Conservation (phyloP, 2,888 invertebrate species). For the Caradrina kadenii region DNA sequence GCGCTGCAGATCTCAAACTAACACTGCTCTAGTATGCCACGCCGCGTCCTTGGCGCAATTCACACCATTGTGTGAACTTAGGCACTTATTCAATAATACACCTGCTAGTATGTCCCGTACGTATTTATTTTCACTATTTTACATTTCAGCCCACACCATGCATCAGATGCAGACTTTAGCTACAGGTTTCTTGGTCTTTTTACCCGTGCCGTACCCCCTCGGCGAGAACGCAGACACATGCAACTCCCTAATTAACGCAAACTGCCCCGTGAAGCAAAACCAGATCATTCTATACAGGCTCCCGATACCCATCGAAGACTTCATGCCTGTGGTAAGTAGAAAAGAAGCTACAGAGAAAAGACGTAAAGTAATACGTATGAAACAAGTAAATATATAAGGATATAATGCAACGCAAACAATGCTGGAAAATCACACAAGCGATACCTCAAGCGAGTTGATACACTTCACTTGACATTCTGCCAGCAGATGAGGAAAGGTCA, state of each 20-base stretch:
- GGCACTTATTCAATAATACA: too few species aligned
- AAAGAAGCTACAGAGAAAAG: background rate
- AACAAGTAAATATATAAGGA: background rate
- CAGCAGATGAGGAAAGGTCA: too few species aligned
- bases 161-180: conserved; percentile 70
- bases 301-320: conserved; percentile 9
- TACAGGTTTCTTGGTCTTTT: conserved; percentile 59
- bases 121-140: background rate
- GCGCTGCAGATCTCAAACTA: too few species aligned
- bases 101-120: too few species aligned
- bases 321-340: conserved; percentile 24
- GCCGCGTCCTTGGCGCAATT: too few species aligned
- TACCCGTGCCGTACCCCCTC: conserved; percentile 61
- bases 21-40: too few species aligned
- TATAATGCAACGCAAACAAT: background rate
- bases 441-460: too few species aligned
- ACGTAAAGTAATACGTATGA: background rate
- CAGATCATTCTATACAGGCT: conserved; percentile 5
- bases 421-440: too few species aligned
- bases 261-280: conserved; percentile 56
- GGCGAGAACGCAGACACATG: conserved; percentile 67
- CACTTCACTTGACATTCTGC: too few species aligned
- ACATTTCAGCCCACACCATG: conserved; percentile 68
- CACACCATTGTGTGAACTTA: too few species aligned
- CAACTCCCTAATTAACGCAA: conserved; percentile 72